These are phyloP conservation scores for Phylloscopus collybita DNA, from an alignment of 2,797 vertebrate species.

Conservation along the genomic window DNA sequence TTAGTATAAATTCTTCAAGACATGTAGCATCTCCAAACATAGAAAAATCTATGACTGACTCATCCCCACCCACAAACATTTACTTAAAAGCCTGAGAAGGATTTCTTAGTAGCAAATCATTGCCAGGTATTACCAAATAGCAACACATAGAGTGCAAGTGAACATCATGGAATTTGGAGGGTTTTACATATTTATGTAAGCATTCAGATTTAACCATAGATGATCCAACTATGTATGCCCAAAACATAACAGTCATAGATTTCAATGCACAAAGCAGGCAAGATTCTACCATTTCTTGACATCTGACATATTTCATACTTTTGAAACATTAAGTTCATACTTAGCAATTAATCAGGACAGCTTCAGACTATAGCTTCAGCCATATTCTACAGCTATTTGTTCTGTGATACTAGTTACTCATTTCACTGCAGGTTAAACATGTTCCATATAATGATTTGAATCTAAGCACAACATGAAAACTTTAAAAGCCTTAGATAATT, in stretches of 20 bases:
- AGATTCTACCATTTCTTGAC: not conserved
- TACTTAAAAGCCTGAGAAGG: not conserved
- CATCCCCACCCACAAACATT: not conserved
- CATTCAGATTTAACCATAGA: not conserved
- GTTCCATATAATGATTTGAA: not conserved
- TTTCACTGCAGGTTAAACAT: not conserved
- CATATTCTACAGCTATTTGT: not conserved
- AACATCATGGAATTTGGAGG: rapidly evolving
- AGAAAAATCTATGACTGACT: not conserved
- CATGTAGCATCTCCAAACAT: not conserved
- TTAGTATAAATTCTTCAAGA: not conserved
- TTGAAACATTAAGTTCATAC: not conserved
- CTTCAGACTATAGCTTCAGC: not conserved
- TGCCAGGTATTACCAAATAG: not conserved
- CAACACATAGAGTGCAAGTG: not conserved
- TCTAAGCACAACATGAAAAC: not conserved
- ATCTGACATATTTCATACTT: not conserved
- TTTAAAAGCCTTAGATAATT: not conserved
- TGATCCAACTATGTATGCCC: not conserved
- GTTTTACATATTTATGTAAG: not conserved
- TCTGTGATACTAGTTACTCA: not conserved
- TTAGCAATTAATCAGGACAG: not conserved
- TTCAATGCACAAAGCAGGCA: not conserved
- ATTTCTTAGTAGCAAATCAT: not conserved
- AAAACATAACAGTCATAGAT: not conserved